phyloP scores from a whole-genome alignment of 2,888 invertebrate genomes.

The Odontocolon sp. region DNA sequence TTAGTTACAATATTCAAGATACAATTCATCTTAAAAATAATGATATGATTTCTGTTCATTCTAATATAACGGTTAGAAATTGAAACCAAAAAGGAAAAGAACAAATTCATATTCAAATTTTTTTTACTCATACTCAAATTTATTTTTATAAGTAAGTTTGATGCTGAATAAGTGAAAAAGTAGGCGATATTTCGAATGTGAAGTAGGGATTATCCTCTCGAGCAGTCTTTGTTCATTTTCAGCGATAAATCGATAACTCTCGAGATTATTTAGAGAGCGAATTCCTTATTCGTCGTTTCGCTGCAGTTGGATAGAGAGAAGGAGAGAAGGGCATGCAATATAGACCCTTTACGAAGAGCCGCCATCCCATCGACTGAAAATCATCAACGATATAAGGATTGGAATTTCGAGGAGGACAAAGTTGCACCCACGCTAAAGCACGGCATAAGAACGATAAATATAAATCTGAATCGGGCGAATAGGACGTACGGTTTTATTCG shows the following conservation, averaged over 20 bases:
- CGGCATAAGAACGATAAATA: slow-evolving; percentile 53
- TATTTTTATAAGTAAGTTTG: too few species aligned
- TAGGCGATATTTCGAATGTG: too few species aligned
- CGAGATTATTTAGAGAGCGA: slow-evolving; percentile 35
- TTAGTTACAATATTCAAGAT: too few species aligned
- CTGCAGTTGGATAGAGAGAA: neutral
- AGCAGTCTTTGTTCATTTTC: neutral
- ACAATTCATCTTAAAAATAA: too few species aligned
- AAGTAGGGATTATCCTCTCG: too few species aligned
- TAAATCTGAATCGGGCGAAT: slow-evolving; percentile 55
- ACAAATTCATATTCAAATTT: too few species aligned
- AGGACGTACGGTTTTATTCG: slow-evolving; percentile 51
- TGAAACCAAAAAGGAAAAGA: too few species aligned
- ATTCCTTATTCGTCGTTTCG: slow-evolving; percentile 26
- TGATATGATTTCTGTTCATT: too few species aligned
- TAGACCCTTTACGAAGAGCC: slow-evolving; percentile 16
- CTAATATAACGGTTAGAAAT: too few species aligned
- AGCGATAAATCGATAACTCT: slow-evolving; percentile 30
- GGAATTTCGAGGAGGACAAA: slow-evolving; percentile 41
- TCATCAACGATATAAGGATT: neutral
- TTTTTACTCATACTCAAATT: too few species aligned
- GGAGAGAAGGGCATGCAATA: neutral
- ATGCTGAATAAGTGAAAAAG: too few species aligned
- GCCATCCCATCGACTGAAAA: slow-evolving; percentile 18
- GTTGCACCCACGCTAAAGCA: slow-evolving; percentile 18